Percentiles rank a stretch among this genome's conserved stretches.
These are phyloP conservation scores for Drosophila imparisetae DNA, from an alignment of 2,888 invertebrate genomes.

Conservation along the genomic window DNA sequence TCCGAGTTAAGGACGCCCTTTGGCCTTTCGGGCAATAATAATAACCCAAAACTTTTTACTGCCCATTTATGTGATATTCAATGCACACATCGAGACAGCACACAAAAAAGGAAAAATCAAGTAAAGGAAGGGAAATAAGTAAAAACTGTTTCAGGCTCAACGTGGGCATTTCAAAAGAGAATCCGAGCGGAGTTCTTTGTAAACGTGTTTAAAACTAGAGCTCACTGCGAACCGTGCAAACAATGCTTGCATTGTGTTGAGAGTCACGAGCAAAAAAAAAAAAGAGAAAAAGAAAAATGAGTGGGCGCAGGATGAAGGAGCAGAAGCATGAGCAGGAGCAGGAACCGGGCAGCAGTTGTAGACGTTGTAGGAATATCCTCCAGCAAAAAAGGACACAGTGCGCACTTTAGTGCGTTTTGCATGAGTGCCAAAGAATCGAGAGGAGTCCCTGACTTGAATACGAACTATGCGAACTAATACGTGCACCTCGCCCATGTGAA, in stretches of 20 bases:
- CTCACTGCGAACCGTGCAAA: constrained; percentile 45
- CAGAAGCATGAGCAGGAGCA: constrained; percentile 1
- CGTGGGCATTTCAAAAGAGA: constrained; percentile 53
- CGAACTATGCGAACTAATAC: constrained; percentile 53
- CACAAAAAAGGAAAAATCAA: constrained; percentile 5
- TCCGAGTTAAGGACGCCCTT: constrained; percentile 18
- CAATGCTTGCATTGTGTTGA: constrained; percentile 48
- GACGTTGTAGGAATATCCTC: constrained; percentile 18
- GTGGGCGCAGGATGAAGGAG: not conserved
- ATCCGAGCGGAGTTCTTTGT: constrained; percentile 54
- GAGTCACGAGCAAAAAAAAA: constrained; percentile 6
- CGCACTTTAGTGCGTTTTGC: constrained; percentile 61
- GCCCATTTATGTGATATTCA: constrained; percentile 37
- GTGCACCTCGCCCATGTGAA: constrained; percentile 60
- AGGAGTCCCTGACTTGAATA: constrained; percentile 59
- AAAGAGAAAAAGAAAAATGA: not conserved
- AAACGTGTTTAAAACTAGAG: constrained; percentile 63
- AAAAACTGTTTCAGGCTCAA: constrained; percentile 43
- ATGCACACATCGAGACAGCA: constrained; percentile 28
- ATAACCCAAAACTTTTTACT: constrained; percentile 23
- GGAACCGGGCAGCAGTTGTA: constrained; percentile 9
- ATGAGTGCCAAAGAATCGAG: constrained; percentile 56
- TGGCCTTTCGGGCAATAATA: constrained; percentile 20
- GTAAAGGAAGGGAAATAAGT: not conserved
- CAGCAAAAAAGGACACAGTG: constrained; percentile 45